A percentile compares a stretch with the other conserved stretches of the same genome.
phyloP scores from a whole-genome alignment of 2,797 vertebrate species.

The Megaceryle alcyon region DNA sequence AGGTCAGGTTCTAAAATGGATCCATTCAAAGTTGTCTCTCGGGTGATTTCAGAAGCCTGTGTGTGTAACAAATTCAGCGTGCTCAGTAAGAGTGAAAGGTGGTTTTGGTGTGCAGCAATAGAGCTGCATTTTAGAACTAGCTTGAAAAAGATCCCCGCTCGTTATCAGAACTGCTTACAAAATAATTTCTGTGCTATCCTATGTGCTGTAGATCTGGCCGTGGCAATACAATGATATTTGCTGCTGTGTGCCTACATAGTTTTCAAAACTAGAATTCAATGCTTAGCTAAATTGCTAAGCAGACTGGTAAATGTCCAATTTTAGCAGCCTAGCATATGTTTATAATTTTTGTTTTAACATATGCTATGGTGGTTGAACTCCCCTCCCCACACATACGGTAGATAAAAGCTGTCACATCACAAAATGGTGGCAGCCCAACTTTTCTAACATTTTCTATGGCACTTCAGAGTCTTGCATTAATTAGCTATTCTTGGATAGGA shows the following conservation, averaged over 20 bases:
- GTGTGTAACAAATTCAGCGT: neutral
- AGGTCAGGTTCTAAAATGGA: neutral
- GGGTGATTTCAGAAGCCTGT: neutral
- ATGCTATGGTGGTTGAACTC: constrained; percentile 67
- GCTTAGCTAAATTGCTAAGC: constrained; percentile 65
- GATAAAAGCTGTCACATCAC: constrained; percentile 68
- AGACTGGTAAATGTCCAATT: constrained; percentile 70
- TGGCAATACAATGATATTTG: constrained; percentile 57
- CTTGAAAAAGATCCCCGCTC: neutral
- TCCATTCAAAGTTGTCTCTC: neutral
- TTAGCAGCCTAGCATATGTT: constrained; percentile 72
- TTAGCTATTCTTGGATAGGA: constrained; percentile 65
- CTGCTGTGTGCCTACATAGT: constrained; percentile 43
- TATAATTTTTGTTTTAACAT: constrained; percentile 72
- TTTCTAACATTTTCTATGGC: constrained; percentile 62
- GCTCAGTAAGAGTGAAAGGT: neutral
- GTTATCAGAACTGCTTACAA: neutral
- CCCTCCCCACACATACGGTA: constrained; percentile 65
- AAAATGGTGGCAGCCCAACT: constrained; percentile 69
- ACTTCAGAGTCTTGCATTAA: constrained; percentile 63
- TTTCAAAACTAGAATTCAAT: constrained; percentile 65
- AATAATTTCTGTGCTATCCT: neutral
- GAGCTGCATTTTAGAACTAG: neutral
- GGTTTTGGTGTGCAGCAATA: neutral
- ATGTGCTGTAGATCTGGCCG: neutral